Conservation (phyloP, 2,113 vertebrate genomes). For the Diadophis punctatus region DNA sequence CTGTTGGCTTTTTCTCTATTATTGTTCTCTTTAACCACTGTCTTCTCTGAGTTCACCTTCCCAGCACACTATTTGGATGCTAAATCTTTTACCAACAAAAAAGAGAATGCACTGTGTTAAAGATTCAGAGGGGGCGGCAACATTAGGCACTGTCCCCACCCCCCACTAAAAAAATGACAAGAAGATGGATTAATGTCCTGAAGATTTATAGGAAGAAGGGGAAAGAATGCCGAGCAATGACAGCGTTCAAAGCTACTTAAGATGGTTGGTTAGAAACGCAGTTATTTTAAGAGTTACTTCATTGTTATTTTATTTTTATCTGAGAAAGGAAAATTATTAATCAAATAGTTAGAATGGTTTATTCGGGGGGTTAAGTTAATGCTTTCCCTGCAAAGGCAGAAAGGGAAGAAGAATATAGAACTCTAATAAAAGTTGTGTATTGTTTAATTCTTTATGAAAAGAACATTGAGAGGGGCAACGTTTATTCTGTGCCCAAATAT, state of each 20-base stretch:
- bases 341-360: background rate
- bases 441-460: background rate
- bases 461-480: background rate
- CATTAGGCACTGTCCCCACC: background rate
- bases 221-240: background rate
- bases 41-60: background rate
- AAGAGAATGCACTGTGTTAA: background rate
- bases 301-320: background rate
- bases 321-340: background rate
- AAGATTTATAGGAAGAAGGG: background rate
- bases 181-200: background rate
- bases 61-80: background rate
- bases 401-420: background rate
- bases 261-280: background rate
- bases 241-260: background rate
- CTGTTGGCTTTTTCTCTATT: background rate
- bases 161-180: background rate
- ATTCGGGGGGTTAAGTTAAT: background rate
- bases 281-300: background rate
- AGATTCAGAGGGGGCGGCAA: background rate
- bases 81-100: background rate
- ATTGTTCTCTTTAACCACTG: background rate
- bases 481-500: background rate
- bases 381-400: background rate
- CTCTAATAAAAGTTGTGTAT: background rate